A percentile compares a stretch with the other conserved stretches of the same genome.
phyloP scores from a whole-genome alignment of 2,113 vertebrate species.

The Peromyscus leucopus region DNA sequence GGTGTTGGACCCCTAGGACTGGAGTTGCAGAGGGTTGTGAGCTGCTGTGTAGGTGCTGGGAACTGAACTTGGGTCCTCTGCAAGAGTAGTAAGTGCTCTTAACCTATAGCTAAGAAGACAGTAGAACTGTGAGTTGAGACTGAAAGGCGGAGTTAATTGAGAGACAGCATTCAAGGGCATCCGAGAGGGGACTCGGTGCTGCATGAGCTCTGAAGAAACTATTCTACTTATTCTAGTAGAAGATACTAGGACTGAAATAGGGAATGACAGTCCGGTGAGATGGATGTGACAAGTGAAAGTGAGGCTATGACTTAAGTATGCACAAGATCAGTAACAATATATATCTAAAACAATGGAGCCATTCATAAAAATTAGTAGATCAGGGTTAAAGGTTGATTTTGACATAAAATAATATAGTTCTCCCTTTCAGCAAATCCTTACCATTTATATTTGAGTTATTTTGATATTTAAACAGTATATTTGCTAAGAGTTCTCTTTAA shows the following conservation, averaged over 20 bases:
- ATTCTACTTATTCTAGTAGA: background rate
- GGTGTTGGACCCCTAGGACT: background rate
- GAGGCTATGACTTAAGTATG: background rate
- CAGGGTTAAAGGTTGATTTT: conserved; percentile 37
- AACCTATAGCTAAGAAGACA: background rate
- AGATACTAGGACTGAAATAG: background rate
- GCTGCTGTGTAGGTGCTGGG: background rate
- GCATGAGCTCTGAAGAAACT: background rate
- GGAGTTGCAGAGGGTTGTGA: background rate
- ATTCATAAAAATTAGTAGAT: conserved; percentile 31
- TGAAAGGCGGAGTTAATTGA: background rate
- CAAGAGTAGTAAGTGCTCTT: background rate
- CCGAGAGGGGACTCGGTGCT: background rate
- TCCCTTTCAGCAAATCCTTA: background rate
- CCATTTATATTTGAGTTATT: background rate
- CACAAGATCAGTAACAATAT: background rate
- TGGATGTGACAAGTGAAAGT: background rate
- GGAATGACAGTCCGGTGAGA: background rate
- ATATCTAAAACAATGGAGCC: conserved; percentile 10
- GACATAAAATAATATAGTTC: conserved; percentile 22
- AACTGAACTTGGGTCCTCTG: background rate
- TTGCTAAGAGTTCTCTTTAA: conserved; percentile 30
- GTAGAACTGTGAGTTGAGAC: background rate
- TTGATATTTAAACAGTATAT: conserved; percentile 1
- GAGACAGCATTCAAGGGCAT: background rate